These are phyloP conservation scores for Chrysina gloriosa DNA, from an alignment of 2,888 invertebrate species.

Conservation along the genomic window DNA sequence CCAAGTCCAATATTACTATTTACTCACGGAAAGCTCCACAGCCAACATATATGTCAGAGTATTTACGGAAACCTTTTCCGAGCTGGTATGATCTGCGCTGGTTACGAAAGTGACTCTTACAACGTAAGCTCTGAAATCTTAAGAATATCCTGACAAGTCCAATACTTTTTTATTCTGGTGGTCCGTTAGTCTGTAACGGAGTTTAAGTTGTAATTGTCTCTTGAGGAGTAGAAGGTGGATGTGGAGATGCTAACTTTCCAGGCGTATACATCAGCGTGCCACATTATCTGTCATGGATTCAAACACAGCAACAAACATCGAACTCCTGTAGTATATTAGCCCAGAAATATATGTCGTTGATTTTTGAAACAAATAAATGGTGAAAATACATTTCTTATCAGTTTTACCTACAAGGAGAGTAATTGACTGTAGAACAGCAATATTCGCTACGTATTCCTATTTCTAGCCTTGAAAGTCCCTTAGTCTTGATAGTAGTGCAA, in stretches of 20 bases:
- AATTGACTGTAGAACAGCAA: too few species aligned
- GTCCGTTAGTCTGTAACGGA: constrained; percentile 56
- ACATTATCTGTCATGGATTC: constrained; percentile 42
- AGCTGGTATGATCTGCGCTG: constrained; percentile 46
- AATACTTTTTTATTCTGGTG: constrained; percentile 51
- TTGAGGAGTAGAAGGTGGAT: constrained; percentile 52
- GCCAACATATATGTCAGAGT: not conserved
- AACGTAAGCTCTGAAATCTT: constrained; percentile 28
- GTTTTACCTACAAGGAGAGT: too few species aligned
- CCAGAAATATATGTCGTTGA: not conserved
- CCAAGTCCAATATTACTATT: constrained; percentile 9
- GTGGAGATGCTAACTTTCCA: constrained; percentile 39
- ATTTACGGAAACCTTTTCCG: constrained; percentile 27
- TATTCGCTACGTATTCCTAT: too few species aligned
- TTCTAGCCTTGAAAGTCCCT: too few species aligned
- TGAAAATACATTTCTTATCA: too few species aligned
- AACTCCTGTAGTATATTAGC: not conserved
- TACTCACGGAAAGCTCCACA: constrained; percentile 13
- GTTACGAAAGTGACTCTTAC: constrained; percentile 44
- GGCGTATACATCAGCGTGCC: constrained; percentile 47
- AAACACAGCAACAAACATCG: constrained; percentile 16
- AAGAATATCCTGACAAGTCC: not conserved
- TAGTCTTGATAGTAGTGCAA: too few species aligned
- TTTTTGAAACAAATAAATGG: too few species aligned
- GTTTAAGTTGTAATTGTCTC: constrained; percentile 57